Conservation (phyloP, 2,888 invertebrate genomes). For the Apotomis betuletana region DNA sequence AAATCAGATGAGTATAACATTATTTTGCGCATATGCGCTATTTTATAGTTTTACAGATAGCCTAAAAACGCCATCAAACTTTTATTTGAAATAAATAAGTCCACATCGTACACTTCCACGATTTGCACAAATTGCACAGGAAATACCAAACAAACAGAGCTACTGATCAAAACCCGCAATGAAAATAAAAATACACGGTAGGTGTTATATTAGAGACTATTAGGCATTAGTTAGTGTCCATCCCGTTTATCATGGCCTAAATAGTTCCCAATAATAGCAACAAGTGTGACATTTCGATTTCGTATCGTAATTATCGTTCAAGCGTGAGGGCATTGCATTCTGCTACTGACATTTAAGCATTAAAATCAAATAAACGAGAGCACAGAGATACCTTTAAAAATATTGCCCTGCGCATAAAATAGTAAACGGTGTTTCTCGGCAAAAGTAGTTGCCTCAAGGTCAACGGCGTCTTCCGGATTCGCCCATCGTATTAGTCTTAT, state of each 20-base stretch:
- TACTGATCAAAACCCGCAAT: neutral
- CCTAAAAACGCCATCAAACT: too few species aligned
- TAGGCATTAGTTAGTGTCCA: slow-evolving; percentile 6
- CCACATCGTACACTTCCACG: too few species aligned
- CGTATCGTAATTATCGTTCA: slow-evolving; percentile 41
- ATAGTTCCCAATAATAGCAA: slow-evolving; percentile 24
- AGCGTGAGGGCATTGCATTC: slow-evolving; percentile 42
- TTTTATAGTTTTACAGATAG: too few species aligned
- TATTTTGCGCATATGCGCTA: too few species aligned
- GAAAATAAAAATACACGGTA: neutral
- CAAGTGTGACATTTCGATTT: slow-evolving; percentile 41
- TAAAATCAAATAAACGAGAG: slow-evolving; percentile 39
- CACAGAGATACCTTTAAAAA: slow-evolving; percentile 6
- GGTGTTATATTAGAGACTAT: neutral
- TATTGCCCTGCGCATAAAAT: slow-evolving; percentile 2
- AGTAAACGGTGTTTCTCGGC: slow-evolving; percentile 52
- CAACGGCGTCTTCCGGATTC: slow-evolving; percentile 63
- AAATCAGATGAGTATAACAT: too few species aligned
- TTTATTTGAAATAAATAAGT: too few species aligned
- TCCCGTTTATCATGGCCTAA: slow-evolving; percentile 21
- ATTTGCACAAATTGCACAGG: neutral
- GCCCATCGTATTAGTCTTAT: slow-evolving; percentile 54
- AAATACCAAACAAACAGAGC: neutral
- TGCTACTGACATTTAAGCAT: slow-evolving; percentile 45
- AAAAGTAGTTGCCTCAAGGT: slow-evolving; percentile 72